Conservation (phyloP, 2,888 invertebrate genomes). For the Strigamia maritima region DNA sequence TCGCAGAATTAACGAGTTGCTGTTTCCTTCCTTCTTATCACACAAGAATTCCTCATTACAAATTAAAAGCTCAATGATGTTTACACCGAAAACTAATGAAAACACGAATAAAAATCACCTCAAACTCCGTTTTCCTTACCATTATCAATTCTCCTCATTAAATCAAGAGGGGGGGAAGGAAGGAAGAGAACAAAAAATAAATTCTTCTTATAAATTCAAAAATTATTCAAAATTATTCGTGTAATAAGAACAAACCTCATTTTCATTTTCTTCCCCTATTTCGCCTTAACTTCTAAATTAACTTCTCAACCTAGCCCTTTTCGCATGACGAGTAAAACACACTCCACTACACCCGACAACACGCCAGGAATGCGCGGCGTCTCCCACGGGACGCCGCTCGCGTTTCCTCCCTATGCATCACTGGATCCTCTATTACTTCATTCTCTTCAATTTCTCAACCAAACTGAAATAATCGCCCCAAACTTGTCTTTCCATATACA, state of each 20-base stretch:
- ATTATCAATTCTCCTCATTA: no score
- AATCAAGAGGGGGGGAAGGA: no score
- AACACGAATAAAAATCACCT: not conserved
- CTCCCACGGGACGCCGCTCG: constrained; percentile 15
- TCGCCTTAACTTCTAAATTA: not conserved
- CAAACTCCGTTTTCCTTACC: no score
- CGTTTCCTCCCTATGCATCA: constrained; percentile 9
- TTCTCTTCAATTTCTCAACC: constrained; percentile 8
- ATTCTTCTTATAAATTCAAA: not conserved
- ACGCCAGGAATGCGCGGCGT: constrained; percentile 7
- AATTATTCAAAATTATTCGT: not conserved
- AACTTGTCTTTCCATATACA: not conserved
- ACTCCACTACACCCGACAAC: constrained; percentile 16
- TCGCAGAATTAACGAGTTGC: constrained; percentile 8
- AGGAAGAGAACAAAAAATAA: no score
- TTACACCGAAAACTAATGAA: not conserved
- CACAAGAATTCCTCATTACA: not conserved
- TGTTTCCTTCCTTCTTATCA: not conserved
- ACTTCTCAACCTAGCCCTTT: constrained; percentile 19
- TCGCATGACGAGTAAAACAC: constrained; percentile 19
- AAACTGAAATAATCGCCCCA: not conserved
- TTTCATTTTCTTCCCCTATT: not conserved
- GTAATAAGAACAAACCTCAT: not conserved
- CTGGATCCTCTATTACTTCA: constrained; percentile 7
- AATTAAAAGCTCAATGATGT: not conserved